Base-by-base conservation (phyloP, 1,140 invertebrate species). In the Drosophila quadrilineata region DNA sequence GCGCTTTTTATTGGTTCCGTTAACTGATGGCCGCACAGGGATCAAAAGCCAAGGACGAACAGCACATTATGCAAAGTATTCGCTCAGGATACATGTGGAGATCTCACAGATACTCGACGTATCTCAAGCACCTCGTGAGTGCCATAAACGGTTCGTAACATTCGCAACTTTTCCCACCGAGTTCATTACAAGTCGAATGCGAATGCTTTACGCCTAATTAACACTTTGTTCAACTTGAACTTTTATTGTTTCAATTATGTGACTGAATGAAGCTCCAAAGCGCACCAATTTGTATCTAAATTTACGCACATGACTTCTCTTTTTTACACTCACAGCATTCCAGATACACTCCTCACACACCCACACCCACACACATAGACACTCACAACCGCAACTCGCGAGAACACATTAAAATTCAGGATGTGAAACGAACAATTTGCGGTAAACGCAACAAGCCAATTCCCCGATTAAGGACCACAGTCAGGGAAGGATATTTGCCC, bases 121-220 rank as follows among this genome's bases (percentile, higher is more conserved):
- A 50, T 26, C 22, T 28, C 28, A 26, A 31, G 19, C 58, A 60
- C 77, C 79, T 79, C 71, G 74, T 79, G 79, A 24, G 8, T 9
- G 36, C 56, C 33, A 73, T 73, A 73, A 73, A 85, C 74, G 79
- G 45, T 38, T 73, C 57, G 38, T 46, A 67, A 71, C 71, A 58
- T 49, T n/a, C n/a, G n/a, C n/a, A 82, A 76, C 72, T 79, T 74
- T 62, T 68, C 12, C 68, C 54, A 28, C 24, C 38, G 54, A 31
- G 60, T 67, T 75, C 66, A 58, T 69, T 64, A 21, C 38, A 52
- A 56, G 59, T 45, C 48, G 36, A 71, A 66, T n/a, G n/a, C n/a
- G n/a, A n/a, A n/a, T n/a, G 66, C 65, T 73, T 73, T 85, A 79
- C 80, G 79, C 79, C 67, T 72, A 86, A 85, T 85, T 85, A 85